Base-by-base conservation (phyloP, 1,140 invertebrate species). In the Orussus abietinus region DNA sequence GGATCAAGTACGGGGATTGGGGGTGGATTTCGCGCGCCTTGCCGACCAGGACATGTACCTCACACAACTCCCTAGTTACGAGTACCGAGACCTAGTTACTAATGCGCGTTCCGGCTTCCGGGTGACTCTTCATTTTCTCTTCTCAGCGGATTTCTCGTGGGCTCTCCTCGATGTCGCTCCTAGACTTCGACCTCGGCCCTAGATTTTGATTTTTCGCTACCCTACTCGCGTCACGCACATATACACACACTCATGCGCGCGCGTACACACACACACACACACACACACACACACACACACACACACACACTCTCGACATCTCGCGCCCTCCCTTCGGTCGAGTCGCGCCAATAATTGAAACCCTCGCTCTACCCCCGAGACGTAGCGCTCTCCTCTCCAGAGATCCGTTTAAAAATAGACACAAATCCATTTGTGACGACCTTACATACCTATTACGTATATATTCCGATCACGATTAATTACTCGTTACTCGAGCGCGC, bases 41-140 rank as follows among this genome's bases (percentile, higher is more conserved):
- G 69, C 67, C 71, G 69, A 66, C 59, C 71, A 74, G 69, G 69
- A 74, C 68, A 66, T 71, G 66, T 74, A 74, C 71, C 71, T 74
- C 71, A 71, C 70, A 74, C 71, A 74, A 74, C 70, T 74, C 70
- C 70, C 70, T 74, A 74, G 68, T 74, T 74, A 74, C 70, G 70
- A 73, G 70, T 72, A 73, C 70, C 70, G 69, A 72, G 44, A 69
- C 70, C 70, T 73, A 73, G 68, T 66, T 30, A 44, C n/a, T n/a
- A n/a, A n/a, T n/a, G n/a, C n/a, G n/a, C n/a, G n/a, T n/a, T n/a
- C n/a, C n/a, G n/a, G n/a, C n/a, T n/a, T n/a, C n/a, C n/a, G n/a
- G n/a, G n/a, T n/a, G n/a, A n/a, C n/a, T n/a, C n/a, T n/a, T n/a
- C n/a, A n/a, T n/a, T n/a, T n/a, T n/a, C n/a, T n/a, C n/a, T n/a